phyloP scores from a whole-genome alignment of 2,113 vertebrate species.

The Lipotes vexillifer region DNA sequence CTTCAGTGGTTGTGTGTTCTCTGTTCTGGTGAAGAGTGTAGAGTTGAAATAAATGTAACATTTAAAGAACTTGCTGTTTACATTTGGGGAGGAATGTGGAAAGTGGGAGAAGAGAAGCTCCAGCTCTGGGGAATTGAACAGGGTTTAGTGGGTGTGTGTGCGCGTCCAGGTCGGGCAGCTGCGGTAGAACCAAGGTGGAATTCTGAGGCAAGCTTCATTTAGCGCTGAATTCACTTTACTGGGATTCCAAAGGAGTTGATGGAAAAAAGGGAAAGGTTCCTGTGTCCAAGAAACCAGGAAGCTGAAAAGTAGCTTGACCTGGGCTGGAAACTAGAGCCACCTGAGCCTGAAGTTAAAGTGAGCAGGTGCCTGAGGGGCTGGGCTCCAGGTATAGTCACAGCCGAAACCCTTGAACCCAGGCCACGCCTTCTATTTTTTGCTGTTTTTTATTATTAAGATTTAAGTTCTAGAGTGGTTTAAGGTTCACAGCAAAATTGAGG shows the following conservation, averaged over 20 bases:
- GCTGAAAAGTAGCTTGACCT: not conserved
- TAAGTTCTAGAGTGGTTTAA: not conserved
- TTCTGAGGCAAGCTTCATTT: not conserved
- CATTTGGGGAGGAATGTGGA: not conserved
- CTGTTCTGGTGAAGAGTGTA: not conserved
- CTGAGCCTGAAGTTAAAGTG: not conserved
- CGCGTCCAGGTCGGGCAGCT: not conserved
- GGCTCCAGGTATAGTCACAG: not conserved
- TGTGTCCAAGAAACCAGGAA: not conserved
- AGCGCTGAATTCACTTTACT: not conserved
- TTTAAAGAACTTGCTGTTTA: not conserved
- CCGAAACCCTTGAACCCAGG: not conserved
- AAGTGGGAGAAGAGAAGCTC: not conserved
- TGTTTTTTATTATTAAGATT: not conserved
- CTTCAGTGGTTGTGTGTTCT: not conserved
- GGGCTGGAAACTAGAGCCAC: not conserved
- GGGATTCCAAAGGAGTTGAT: not conserved
- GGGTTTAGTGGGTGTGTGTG: not conserved
- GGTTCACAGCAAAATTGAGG: not conserved
- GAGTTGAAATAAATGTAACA: not conserved
- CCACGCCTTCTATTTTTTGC: not conserved
- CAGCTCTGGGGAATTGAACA: not conserved
- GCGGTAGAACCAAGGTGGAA: not conserved
- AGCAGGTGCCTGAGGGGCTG: not conserved
- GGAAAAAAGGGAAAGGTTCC: not conserved